Base-by-base conservation (phyloP, 1,140 invertebrate genomes). In the Philotrypesis tridentata region DNA sequence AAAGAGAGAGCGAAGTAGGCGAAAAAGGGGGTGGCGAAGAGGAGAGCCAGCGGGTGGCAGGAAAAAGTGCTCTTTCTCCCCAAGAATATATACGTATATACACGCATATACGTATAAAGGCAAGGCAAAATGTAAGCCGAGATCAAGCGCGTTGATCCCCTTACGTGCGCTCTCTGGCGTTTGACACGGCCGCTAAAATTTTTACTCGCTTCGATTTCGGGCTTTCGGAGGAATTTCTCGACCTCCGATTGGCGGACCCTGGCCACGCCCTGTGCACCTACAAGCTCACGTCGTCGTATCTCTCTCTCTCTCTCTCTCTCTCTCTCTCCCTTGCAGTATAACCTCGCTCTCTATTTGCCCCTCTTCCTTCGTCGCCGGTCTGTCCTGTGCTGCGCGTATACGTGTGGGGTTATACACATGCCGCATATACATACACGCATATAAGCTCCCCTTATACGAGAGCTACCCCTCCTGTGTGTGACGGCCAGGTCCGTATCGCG, bases 141-240 rank as follows among this genome's bases (percentile, higher is more conserved):
- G 88, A 89, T 89, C 85, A 88, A 88, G 85, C 86, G 84, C 79
- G 84, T 72, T 90, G 85, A 89, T 89, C 87, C 87, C 84, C 85
- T 89, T 88, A 87, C 86, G 83, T 85, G 82, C 67, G 43, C 67
- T 63, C 70, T 33, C 83, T 85, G 86, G 83, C 87, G 87, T 90
- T 89, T 88, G 87, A 89, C 87, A 89, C 85, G 88, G 87, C 87
- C 87, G 86, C 87, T 89, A 88, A 89, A 90, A 89, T 89, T 89
- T 90, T 89, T 89, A 88, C 87, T 87, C 84, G 70, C 85, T 89
- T 90, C 88, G 87, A 89, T 89, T 89, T 89, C 65, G 88, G 86
- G 82, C 86, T 87, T 89, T 88, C 84, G 84, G 84, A 40, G 68
- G 85, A 84, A 85, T 86, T 87, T 82, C 83, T 82, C 82, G 87